Percentiles rank a stretch among this genome's conserved stretches.
phyloP scores from a whole-genome alignment of 2,888 invertebrate species.

The Cryptocephalus primarius region DNA sequence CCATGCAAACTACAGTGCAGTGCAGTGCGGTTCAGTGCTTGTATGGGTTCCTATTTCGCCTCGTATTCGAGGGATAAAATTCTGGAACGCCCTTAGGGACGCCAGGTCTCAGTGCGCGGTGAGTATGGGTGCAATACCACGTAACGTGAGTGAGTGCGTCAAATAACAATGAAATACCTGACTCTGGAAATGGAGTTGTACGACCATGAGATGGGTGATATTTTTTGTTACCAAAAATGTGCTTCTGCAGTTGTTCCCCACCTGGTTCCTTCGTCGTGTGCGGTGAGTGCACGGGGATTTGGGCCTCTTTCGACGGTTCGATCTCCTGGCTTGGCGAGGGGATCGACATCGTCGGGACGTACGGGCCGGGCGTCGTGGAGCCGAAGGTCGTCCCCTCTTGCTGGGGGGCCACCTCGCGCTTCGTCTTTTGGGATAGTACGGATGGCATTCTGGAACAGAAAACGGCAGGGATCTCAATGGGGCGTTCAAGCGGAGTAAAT shows the following conservation, averaged over 20 bases:
- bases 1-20: background rate
- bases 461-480: too few relatives aligned
- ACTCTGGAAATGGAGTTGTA: slow-evolving; percentile 18
- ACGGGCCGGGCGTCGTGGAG: too few relatives aligned
- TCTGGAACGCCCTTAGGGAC: too few relatives aligned
- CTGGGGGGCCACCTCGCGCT: background rate
- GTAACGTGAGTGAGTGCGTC: slow-evolving; percentile 5
- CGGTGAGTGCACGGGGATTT: background rate
- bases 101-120: background rate
- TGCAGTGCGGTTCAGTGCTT: background rate
- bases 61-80: too few relatives aligned
- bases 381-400: background rate
- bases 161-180: slow-evolving; percentile 16
- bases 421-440: background rate
- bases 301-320: too few relatives aligned
- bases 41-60: too few relatives aligned
- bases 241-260: slow-evolving; percentile 1
- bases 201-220: slow-evolving; percentile 23
- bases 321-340: too few relatives aligned
- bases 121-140: slow-evolving; percentile 2
- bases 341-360: too few relatives aligned
- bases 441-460: background rate
- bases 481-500: too few relatives aligned
- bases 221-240: slow-evolving; percentile 22
- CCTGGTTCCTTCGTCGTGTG: background rate